Conservation (phyloP, 2,113 vertebrate species). For the Ailuropoda melanoleuca region DNA sequence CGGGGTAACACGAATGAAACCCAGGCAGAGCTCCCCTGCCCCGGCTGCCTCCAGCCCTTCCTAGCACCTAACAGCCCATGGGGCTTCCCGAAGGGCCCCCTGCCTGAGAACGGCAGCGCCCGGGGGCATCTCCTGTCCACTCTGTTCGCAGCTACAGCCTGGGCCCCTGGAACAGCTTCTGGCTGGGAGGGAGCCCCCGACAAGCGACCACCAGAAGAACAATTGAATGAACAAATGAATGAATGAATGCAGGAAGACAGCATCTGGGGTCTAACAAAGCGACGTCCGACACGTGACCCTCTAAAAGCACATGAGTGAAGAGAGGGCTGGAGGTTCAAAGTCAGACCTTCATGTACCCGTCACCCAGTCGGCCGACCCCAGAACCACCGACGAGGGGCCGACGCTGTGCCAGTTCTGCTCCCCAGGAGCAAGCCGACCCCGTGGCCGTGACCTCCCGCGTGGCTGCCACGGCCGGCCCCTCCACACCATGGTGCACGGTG, state of each 20-base stretch:
- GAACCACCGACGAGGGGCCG: neutral
- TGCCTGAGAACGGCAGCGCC: neutral
- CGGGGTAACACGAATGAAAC: neutral
- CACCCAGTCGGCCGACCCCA: no score
- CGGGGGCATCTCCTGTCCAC: neutral
- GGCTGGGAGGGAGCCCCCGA: neutral
- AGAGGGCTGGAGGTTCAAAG: neutral
- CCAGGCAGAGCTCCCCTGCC: no score
- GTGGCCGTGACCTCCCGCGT: no score
- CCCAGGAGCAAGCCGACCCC: rapidly evolving
- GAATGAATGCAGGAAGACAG: neutral
- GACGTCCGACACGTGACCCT: rapidly evolving
- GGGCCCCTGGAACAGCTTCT: no score
- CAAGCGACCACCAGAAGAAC: neutral
- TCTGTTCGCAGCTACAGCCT: no score
- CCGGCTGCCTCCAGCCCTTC: neutral
- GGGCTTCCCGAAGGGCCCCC: neutral
- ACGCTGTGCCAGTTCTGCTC: neutral
- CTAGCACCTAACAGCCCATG: rapidly evolving
- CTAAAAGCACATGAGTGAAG: no score
- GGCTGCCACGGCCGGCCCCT: neutral
- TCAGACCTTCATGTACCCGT: neutral
- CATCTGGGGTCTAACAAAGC: neutral
- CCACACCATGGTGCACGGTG: rapidly evolving
- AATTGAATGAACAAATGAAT: neutral